These are phyloP conservation scores for Pristiophorus japonicus DNA, from an alignment of 2,113 vertebrate genomes.

Conservation along the genomic window DNA sequence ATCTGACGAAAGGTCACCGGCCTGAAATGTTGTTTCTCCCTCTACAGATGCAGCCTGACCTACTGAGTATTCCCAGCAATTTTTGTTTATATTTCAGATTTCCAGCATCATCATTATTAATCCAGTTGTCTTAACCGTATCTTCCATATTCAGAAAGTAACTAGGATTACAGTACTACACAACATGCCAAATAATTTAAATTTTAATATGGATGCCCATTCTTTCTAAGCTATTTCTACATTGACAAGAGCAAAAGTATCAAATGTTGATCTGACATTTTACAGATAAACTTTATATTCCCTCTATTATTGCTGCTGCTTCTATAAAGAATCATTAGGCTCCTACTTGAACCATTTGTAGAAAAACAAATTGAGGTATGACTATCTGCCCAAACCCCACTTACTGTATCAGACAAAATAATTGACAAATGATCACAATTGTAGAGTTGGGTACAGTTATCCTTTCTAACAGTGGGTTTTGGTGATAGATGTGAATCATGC, in stretches of 20 bases:
- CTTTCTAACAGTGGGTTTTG: too few species aligned
- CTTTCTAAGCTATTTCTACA: neutral
- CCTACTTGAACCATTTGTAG: neutral
- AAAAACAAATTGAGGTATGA: neutral
- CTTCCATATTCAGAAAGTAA: neutral
- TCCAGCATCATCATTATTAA: neutral
- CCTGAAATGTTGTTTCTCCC: neutral
- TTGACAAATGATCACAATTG: neutral
- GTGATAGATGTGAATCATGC: too few species aligned
- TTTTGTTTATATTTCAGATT: neutral
- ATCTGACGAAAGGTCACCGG: too few species aligned
- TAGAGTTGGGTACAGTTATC: neutral
- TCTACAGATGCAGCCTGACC: neutral
- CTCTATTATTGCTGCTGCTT: neutral
- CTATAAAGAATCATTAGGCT: neutral
- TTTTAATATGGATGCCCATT: neutral
- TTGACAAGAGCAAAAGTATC: neutral
- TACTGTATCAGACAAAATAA: neutral
- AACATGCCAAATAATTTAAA: neutral
- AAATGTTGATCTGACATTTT: neutral
- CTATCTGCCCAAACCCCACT: neutral
- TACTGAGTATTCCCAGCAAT: neutral
- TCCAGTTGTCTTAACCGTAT: neutral
- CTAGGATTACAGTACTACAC: neutral
- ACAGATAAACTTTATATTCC: neutral